A percentile compares a stretch with the other conserved stretches of the same genome.
phyloP scores from a whole-genome alignment of 2,888 invertebrate species.

The Pyralis farinalis region DNA sequence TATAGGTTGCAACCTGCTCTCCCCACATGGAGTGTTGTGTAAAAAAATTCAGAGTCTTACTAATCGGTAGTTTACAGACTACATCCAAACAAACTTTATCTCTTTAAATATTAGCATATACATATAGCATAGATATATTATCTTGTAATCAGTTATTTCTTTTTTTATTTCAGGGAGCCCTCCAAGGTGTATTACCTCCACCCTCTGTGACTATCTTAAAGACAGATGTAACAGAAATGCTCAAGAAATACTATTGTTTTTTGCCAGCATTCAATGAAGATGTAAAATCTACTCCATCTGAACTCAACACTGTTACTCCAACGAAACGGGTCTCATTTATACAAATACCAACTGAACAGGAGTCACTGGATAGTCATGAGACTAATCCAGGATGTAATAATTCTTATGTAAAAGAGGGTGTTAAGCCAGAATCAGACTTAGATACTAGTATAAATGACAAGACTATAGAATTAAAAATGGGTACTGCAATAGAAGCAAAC shows the following conservation, averaged over 20 bases:
- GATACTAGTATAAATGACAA: constrained; percentile 51
- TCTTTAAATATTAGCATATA: too few relatives aligned
- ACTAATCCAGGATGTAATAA: constrained; percentile 1
- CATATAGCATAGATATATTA: too few relatives aligned
- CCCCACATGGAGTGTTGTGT: too few relatives aligned
- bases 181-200: constrained; percentile 87
- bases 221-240: constrained; percentile 83
- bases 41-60: too few relatives aligned
- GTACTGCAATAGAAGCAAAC: constrained; percentile 54
- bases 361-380: constrained; percentile 10
- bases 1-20: too few relatives aligned
- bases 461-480: constrained; percentile 51
- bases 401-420: constrained; percentile 16
- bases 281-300: constrained; percentile 39
- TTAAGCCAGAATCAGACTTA: constrained; percentile 33
- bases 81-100: too few relatives aligned
- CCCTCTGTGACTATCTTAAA: constrained; percentile 87
- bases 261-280: constrained; percentile 70
- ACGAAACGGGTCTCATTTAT: constrained; percentile 64
- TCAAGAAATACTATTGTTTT: constrained; percentile 79
- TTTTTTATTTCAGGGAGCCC: constrained; percentile 75
- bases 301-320: constrained; percentile 54
- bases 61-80: too few relatives aligned
- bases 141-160: too few relatives aligned
- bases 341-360: constrained; percentile 46